Evolutionary conservation across 2,113 vertebrate genomes (phyloP).

Genomic region (Ariopsis seemanni): DNA sequence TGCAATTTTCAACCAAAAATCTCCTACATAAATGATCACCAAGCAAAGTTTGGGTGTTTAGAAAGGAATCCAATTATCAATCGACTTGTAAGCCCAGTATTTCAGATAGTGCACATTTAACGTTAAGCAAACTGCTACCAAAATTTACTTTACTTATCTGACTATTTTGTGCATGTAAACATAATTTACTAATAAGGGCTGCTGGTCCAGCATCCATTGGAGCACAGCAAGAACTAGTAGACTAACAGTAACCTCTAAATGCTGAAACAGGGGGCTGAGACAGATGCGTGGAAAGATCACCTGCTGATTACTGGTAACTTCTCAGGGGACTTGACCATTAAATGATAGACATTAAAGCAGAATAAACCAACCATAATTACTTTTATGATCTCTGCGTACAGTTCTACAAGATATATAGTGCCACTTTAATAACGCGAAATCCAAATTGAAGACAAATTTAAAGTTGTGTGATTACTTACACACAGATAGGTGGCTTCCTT

Average conservation of each 20-base stretch:
- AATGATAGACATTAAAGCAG: not conserved
- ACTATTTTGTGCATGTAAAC: not conserved
- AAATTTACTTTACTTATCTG: not conserved
- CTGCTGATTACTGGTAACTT: not conserved
- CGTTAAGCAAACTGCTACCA: not conserved
- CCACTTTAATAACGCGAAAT: not conserved
- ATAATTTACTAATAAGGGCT: not conserved
- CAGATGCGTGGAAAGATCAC: not conserved
- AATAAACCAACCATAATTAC: conserved; percentile 4
- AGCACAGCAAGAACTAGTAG: not conserved
- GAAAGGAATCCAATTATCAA: not conserved
- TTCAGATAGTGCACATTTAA: not conserved
- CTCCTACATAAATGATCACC: not conserved
- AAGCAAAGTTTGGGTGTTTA: not conserved
- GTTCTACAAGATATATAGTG: not conserved
- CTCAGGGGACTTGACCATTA: not conserved
- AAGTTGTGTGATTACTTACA: not conserved
- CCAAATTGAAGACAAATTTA: not conserved
- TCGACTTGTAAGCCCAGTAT: not conserved
- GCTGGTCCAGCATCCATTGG: not conserved
- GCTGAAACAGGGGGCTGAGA: not conserved
- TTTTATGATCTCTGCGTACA: not conserved
- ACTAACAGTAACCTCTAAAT: not conserved
- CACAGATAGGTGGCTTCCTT: not conserved
- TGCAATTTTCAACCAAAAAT: not conserved